Conservation (phyloP, 2,888 invertebrate species). For the Nomada hirtipes region DNA sequence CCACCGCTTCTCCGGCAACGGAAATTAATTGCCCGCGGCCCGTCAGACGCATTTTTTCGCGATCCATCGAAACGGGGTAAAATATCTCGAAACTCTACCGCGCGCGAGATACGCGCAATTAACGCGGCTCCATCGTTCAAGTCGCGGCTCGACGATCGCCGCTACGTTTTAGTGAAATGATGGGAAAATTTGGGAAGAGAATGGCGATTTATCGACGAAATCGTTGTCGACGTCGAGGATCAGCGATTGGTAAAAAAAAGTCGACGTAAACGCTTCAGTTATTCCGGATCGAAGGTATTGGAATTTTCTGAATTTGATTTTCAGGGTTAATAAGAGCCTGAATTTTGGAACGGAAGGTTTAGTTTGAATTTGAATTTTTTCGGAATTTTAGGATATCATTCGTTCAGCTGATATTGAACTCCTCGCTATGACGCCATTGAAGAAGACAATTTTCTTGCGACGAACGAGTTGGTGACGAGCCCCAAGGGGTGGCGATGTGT, state of each 20-base stretch:
- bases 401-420: no score
- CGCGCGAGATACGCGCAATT: constrained; percentile 51
- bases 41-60: constrained; percentile 51
- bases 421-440: no score
- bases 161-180: not conserved
- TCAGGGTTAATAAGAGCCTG: no score
- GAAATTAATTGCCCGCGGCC: constrained; percentile 65
- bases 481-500: no score
- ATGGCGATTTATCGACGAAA: constrained; percentile 31
- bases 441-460: no score
- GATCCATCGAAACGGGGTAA: constrained; percentile 50
- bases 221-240: constrained; percentile 18
- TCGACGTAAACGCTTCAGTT: not conserved
- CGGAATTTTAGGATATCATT: no score
- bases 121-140: constrained; percentile 34
- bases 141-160: constrained; percentile 22
- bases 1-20: constrained; percentile 36
- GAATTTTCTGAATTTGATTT: not conserved
- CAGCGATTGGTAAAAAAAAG: constrained; percentile 11
- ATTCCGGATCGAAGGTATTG: not conserved
- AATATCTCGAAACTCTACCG: constrained; percentile 59
- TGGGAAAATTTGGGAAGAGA: not conserved
- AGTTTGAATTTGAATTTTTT: no score
- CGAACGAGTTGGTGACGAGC: no score
- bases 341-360: no score